A percentile compares a stretch with the other conserved stretches of the same genome.
Evolutionary conservation across 2,888 invertebrate genomes (phyloP).

Genomic region (Acronicta alni): DNA sequence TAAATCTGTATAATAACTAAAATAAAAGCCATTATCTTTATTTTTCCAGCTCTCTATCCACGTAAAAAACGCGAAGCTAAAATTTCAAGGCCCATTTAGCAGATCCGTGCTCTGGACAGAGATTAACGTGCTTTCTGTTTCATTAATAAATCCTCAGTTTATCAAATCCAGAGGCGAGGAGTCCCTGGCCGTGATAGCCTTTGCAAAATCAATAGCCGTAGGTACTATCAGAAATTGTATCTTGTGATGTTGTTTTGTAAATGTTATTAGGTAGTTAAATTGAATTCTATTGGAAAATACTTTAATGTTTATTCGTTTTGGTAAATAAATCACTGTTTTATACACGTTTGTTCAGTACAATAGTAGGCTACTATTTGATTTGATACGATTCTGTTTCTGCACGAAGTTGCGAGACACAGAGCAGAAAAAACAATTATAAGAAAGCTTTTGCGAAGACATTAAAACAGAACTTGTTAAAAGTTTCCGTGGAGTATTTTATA

Average conservation of each 20-base stretch:
- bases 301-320: slow-evolving; percentile 15
- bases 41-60: slow-evolving; percentile 55
- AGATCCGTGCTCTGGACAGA: slow-evolving; percentile 75
- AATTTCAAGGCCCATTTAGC: slow-evolving; percentile 78
- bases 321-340: slow-evolving; percentile 29
- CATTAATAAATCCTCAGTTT: slow-evolving; percentile 71
- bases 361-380: slow-evolving; percentile 21
- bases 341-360: slow-evolving; percentile 19
- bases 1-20: slow-evolving; percentile 49
- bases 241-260: slow-evolving; percentile 29
- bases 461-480: slow-evolving; percentile 54
- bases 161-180: slow-evolving; percentile 62
- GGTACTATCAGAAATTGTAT: slow-evolving; percentile 41
- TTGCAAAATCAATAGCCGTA: slow-evolving; percentile 41
- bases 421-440: slow-evolving; percentile 60
- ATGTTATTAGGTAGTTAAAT: slow-evolving; percentile 29
- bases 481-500: slow-evolving; percentile 39
- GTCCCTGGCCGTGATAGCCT: slow-evolving; percentile 34
- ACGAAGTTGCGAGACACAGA: slow-evolving; percentile 36
- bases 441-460: slow-evolving; percentile 45
- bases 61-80: slow-evolving; percentile 61
- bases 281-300: slow-evolving; percentile 40
- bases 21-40: slow-evolving; percentile 56
- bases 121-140: slow-evolving; percentile 78
- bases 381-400: slow-evolving; percentile 41